Conservation (phyloP, 2,113 vertebrate genomes). For the Heteronetta atricapilla region DNA sequence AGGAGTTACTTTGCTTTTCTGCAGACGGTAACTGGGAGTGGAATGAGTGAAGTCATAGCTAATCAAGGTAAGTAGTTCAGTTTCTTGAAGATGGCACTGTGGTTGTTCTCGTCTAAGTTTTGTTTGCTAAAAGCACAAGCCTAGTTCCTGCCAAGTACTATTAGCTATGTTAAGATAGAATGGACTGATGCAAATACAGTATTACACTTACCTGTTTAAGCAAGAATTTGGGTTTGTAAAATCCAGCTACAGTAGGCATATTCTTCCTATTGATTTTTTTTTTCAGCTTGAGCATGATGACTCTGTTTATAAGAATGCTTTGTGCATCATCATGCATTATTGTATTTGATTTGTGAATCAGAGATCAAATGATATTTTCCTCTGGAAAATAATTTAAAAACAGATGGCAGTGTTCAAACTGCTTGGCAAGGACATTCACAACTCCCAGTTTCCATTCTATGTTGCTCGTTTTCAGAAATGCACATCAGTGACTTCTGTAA, state of each 20-base stretch:
- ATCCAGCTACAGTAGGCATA: neutral
- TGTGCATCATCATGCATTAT: neutral
- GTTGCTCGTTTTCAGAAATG: neutral
- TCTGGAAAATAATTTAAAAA: neutral
- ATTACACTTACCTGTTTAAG: neutral
- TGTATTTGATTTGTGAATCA: neutral
- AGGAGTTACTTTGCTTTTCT: conserved; percentile 97
- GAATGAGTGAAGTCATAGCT: conserved; percentile 95
- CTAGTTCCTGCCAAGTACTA: neutral
- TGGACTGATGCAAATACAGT: neutral
- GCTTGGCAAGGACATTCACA: neutral
- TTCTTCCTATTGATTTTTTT: neutral
- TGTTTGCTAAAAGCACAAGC: neutral
- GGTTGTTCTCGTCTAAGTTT: neutral
- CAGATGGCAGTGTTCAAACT: neutral
- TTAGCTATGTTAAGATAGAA: neutral
- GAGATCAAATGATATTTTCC: neutral
- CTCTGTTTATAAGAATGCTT: neutral
- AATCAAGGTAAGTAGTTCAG: conserved; percentile 86
- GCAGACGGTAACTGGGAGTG: conserved; percentile 90
- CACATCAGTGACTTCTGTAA: neutral
- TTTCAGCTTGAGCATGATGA: neutral
- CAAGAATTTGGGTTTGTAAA: neutral
- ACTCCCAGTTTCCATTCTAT: neutral
- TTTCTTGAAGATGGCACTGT: neutral